These are phyloP conservation scores for Drosophila prolongata DNA, from an alignment of 2,888 invertebrate species.

Conservation along the genomic window DNA sequence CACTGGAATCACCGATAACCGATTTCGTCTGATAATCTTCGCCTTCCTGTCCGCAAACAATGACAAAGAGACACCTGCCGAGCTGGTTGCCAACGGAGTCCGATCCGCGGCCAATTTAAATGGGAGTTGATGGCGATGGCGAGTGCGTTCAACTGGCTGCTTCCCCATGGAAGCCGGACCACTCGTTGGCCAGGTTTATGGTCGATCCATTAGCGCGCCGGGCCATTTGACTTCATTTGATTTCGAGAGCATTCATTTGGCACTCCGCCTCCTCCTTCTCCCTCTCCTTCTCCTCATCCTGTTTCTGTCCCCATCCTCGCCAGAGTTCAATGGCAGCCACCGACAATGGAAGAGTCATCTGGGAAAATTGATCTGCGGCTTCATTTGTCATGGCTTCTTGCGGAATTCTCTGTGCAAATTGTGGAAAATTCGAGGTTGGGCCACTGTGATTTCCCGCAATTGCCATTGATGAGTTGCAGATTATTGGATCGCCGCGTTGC, in stretches of 20 bases:
- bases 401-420: slow-evolving; percentile 14
- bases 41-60: slow-evolving; percentile 30
- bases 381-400: background rate
- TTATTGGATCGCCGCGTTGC: slow-evolving; percentile 9
- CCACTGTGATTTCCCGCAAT: slow-evolving; percentile 30
- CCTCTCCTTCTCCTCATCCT: background rate
- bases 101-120: slow-evolving; percentile 16
- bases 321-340: slow-evolving; percentile 39
- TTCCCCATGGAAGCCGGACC: slow-evolving; percentile 43
- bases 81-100: slow-evolving; percentile 32
- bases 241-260: slow-evolving; percentile 41
- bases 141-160: slow-evolving; percentile 58
- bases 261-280: background rate
- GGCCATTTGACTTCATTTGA: slow-evolving; percentile 38
- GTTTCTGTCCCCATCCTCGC: background rate
- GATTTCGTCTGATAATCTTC: slow-evolving; percentile 8
- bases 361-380: slow-evolving; percentile 36
- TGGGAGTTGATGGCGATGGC: slow-evolving; percentile 26
- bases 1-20: background rate
- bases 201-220: slow-evolving; percentile 43
- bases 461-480: slow-evolving; percentile 32
- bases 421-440: slow-evolving; percentile 13
- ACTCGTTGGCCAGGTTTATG: slow-evolving; percentile 71
- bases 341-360: slow-evolving; percentile 20
- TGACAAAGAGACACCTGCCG: slow-evolving; percentile 24